Evolutionary conservation across 2,113 vertebrate species (phyloP).

Genomic region (Mus musculus): GRCm39 chr10:99169501-99170000

Average conservation of each 20-base stretch:
- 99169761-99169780: slow-evolving; percentile 66
- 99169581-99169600: slow-evolving; percentile 47
- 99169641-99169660: accelerated
- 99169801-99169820: slow-evolving; percentile 63
- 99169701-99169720: background rate
- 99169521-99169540: slow-evolving; percentile 51
- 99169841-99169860: slow-evolving; percentile 27
- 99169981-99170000: background rate
- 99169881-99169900: slow-evolving; percentile 14
- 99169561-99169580: background rate
- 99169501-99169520: slow-evolving; percentile 27
- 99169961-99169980: background rate
- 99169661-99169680: background rate
- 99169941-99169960: background rate
- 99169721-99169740: accelerated
- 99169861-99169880: background rate
- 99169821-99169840: slow-evolving; percentile 30
- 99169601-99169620: background rate
- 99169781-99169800: slow-evolving; percentile 62
- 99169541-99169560: slow-evolving; percentile 50
- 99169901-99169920: slow-evolving; percentile 45
- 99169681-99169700: slow-evolving; percentile 16
- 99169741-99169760: background rate
- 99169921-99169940: slow-evolving; percentile 3
- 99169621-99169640: background rate